Percentiles rank a stretch among this genome's conserved stretches.
phyloP scores from a whole-genome alignment of 2,888 invertebrate genomes.

The Acanthoscelides obtectus region DNA sequence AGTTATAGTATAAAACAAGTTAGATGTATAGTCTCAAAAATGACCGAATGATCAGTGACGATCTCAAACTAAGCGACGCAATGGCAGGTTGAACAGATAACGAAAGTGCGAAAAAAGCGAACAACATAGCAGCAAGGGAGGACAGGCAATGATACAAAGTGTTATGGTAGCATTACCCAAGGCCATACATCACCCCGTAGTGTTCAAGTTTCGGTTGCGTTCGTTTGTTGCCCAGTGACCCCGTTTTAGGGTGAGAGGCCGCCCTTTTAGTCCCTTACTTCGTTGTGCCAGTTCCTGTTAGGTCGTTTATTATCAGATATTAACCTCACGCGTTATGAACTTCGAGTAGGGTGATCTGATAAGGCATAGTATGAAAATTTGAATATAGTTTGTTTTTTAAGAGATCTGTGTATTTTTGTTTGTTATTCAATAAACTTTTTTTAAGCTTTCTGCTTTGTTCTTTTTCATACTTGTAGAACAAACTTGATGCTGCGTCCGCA shows the following conservation, averaged over 20 bases:
- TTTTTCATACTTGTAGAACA: no score
- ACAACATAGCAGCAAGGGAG: background rate
- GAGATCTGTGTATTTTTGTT: no score
- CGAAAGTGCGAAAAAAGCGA: background rate
- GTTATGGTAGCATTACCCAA: constrained; percentile 11
- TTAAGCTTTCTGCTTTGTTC: no score
- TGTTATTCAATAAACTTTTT: no score
- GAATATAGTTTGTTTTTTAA: no score
- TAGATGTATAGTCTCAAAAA: no score
- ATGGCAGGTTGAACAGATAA: no score
- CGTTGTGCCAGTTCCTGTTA: background rate
- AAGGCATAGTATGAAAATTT: no score
- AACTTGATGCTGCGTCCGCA: no score
- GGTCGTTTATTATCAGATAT: background rate
- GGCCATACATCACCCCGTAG: constrained; percentile 33
- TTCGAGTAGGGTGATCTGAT: background rate
- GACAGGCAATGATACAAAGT: background rate
- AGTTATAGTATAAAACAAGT: no score
- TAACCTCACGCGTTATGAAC: background rate
- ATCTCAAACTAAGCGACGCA: no score
- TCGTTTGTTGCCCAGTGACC: constrained; percentile 26
- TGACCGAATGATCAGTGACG: no score
- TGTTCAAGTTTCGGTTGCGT: constrained; percentile 29
- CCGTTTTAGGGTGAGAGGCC: constrained; percentile 20
- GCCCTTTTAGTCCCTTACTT: constrained; percentile 7